Percentiles rank a stretch among this genome's conserved stretches.
phyloP scores from a whole-genome alignment of 2,888 invertebrate genomes.

The Sipha maydis region DNA sequence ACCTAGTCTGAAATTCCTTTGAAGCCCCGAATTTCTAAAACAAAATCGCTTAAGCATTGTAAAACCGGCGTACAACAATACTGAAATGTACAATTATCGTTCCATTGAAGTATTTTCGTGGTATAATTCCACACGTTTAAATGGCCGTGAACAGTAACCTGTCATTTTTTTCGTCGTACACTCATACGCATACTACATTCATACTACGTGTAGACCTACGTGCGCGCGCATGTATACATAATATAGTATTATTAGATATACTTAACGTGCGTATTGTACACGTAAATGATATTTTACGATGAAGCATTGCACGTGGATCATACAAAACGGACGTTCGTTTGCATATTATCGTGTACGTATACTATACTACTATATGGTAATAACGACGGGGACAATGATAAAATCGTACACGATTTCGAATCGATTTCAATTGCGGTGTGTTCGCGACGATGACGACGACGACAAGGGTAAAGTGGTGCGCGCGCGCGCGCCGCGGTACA shows the following conservation, averaged over 20 bases:
- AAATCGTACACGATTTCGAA: neutral
- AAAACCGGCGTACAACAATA: too few relatives aligned
- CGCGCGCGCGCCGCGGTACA: neutral
- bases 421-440: slow-evolving; percentile 46
- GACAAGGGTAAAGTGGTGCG: neutral
- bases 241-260: neutral
- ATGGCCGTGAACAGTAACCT: too few relatives aligned
- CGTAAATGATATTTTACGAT: neutral
- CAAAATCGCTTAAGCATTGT: too few relatives aligned
- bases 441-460: neutral
- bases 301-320: neutral
- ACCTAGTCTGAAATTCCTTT: too few relatives aligned
- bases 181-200: too few relatives aligned
- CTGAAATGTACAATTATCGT: too few relatives aligned
- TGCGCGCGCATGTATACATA: neutral
- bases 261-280: neutral
- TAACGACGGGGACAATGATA: neutral
- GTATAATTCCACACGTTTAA: too few relatives aligned
- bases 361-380: neutral
- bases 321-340: slow-evolving; percentile 28
- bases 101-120: too few relatives aligned
- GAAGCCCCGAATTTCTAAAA: too few relatives aligned
- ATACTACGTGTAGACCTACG: neutral
- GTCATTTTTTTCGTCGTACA: too few relatives aligned
- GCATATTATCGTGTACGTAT: neutral